Evolutionary conservation across 2,797 vertebrate species (phyloP).

Genomic region (Anguilla obscura): DNA sequence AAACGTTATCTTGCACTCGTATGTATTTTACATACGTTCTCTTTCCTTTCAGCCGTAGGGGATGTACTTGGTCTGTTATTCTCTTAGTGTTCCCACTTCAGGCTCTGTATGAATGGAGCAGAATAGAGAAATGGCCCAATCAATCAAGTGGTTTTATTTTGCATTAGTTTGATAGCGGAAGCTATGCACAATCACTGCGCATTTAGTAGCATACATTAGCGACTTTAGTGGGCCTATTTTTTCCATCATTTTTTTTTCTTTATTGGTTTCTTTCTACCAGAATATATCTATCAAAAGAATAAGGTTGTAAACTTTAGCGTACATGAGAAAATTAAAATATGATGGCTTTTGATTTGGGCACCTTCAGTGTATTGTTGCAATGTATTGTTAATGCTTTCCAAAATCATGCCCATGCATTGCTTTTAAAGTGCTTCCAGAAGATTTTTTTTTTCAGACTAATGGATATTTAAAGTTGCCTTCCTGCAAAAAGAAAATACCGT

Average conservation of each 20-base stretch:
- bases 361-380: not conserved
- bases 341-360: not conserved
- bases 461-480: not conserved
- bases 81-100: not conserved
- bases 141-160: not conserved
- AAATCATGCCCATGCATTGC: not conserved
- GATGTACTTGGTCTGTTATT: not conserved
- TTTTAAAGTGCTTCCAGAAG: not conserved
- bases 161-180: not conserved
- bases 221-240: not conserved
- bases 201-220: not conserved
- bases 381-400: not conserved
- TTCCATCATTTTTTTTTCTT: not conserved
- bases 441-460: conserved; percentile 10
- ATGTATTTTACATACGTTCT: not conserved
- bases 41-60: not conserved
- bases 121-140: not conserved
- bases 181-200: not conserved
- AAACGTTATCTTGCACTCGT: not conserved
- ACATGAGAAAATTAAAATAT: not conserved
- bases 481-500: not conserved
- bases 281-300: not conserved
- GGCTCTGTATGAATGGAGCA: not conserved
- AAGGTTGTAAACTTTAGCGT: not conserved
- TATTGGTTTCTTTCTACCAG: no score